Percentiles rank a stretch among this genome's conserved stretches.
phyloP scores from a whole-genome alignment of 2,888 invertebrate species.

The Tetragonisca angustula region DNA sequence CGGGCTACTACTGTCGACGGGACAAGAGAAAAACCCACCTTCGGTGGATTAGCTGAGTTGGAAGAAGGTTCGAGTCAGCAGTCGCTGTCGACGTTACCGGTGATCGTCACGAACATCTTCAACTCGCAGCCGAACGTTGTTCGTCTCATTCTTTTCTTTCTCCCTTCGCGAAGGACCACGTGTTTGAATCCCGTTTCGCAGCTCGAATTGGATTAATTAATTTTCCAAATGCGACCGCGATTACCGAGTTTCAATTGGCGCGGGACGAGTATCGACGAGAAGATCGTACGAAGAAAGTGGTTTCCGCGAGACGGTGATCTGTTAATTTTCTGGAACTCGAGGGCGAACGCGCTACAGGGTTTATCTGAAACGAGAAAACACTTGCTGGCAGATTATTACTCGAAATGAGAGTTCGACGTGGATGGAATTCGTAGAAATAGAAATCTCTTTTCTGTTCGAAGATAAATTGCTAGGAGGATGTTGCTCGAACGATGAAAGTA shows the following conservation, averaged over 20 bases:
- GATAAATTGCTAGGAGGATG: neutral
- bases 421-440: neutral
- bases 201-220: constrained; percentile 19
- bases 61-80: constrained; percentile 56
- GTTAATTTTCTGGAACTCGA: neutral
- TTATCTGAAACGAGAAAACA: neutral
- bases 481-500: no score
- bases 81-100: constrained; percentile 32
- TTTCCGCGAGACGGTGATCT: neutral
- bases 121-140: constrained; percentile 28
- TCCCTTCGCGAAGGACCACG: neutral
- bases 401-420: neutral
- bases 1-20: neutral
- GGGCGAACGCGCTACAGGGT: neutral
- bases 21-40: constrained; percentile 48
- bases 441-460: neutral
- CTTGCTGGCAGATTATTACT: neutral
- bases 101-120: constrained; percentile 35
- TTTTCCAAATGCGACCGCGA: neutral
- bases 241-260: constrained; percentile 2
- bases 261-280: neutral
- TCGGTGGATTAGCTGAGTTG: constrained; percentile 57
- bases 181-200: neutral
- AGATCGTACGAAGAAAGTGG: neutral
- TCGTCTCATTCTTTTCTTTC: neutral